Base-by-base conservation (phyloP, 2,797 vertebrate genomes). In the Geotrypetes seraphini region DNA sequence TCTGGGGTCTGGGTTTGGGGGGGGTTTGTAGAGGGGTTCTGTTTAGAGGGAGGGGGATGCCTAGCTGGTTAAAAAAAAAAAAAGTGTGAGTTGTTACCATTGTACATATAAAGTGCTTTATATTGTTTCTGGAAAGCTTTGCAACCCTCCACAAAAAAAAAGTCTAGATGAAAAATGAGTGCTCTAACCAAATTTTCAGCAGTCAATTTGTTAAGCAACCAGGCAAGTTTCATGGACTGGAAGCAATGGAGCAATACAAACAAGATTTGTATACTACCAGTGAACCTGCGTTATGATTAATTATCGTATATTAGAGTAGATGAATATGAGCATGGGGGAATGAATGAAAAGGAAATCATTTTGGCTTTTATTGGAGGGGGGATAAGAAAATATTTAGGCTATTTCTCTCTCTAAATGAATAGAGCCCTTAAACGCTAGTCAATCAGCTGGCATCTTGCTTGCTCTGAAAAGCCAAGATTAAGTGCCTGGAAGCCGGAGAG, bases 81-180 rank as follows among this genome's bases (percentile, higher is more conserved):
- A 30, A 29, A n/a, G n/a, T n/a, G n/a, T n/a, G 2, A n/a, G 50
- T 37, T 33, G 19, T 49, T 37, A 43, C 36, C 16, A 22, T 28
- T 25, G 46, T 41, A 22, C 0, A 22, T 39, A 37, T 20, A 22
- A 34, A 47, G 23, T 26, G 49, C 47, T 46, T 42, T 46, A 39
- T 43, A 29, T n/a, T n/a, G 29, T 36, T 17, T 52, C 40, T 32
- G 23, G 43, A 53, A 12, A 37, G 42, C 28, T 37, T 60, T 53
- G 53, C 23, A 32, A 29, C 29, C 40, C 44, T 59, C 38, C 1
- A 17, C 55, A 53, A 49, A 47, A 25, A 22, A 55, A 29, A 0
- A 37, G 47, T 44, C 35, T 8, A 17, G 47, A 60, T 53, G 65
- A 71, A 64, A 66, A 57, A 73, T n/a, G 55, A 62, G 16, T 24